These are phyloP conservation scores for Myotis lucifugus DNA, from an alignment of 2,113 vertebrate species.

Conservation along the genomic window DNA sequence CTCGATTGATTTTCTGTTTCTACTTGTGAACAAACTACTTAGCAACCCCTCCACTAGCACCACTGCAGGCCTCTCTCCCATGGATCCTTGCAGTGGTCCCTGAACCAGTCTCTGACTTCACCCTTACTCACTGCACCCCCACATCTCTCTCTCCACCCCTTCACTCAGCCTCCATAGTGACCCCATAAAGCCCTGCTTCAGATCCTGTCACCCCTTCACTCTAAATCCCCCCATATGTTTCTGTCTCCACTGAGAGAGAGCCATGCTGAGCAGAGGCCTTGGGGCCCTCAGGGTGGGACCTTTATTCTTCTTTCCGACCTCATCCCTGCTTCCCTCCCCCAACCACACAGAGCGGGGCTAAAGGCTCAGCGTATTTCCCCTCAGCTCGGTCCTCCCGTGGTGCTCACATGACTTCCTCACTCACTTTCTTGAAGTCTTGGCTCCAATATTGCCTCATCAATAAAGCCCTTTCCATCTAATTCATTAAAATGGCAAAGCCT, in stretches of 20 bases:
- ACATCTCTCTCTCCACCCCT: not conserved
- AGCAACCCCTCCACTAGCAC: accelerated
- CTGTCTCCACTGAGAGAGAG: not conserved
- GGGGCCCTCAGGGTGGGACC: not conserved
- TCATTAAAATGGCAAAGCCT: not conserved
- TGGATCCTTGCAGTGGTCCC: not conserved
- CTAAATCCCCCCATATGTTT: not conserved
- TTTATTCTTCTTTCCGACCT: not conserved
- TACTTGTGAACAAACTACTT: not conserved
- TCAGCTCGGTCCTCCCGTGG: not conserved
- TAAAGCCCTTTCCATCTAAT: not conserved
- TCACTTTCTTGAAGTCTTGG: not conserved
- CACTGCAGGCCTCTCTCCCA: not conserved
- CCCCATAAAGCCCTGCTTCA: not conserved
- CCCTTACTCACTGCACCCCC: not conserved
- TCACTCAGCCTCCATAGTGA: not conserved
- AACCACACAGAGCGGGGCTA: not conserved
- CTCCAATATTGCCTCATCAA: not conserved
- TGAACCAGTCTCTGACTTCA: not conserved
- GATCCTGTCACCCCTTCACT: not conserved
- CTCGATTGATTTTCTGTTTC: not conserved
- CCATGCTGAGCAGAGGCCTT: not conserved
- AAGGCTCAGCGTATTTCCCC: not conserved
- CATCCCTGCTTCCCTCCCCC: not conserved
- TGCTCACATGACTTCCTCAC: not conserved